Evolutionary conservation across 2,113 vertebrate species (phyloP).

Genomic region (Labeo catla): DNA sequence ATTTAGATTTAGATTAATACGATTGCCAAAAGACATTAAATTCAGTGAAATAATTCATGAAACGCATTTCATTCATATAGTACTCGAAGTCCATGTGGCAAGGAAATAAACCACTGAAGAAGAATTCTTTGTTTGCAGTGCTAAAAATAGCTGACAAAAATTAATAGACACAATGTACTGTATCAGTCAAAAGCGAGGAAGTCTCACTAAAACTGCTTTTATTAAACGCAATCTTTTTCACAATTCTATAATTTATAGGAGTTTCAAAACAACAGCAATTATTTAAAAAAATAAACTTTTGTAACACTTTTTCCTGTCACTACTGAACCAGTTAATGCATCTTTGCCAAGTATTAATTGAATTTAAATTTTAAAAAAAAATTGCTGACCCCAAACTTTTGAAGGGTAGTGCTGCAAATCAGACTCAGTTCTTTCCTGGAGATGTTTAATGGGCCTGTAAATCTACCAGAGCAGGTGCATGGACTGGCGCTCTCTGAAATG

Average conservation of each 20-base stretch:
- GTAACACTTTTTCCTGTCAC: neutral
- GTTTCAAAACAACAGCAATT: neutral
- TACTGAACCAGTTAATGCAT: neutral
- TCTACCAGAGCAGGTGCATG: neutral
- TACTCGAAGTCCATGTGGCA: neutral
- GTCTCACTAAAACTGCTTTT: no score
- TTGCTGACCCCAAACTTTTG: neutral
- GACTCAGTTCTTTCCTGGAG: neutral
- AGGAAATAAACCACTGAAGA: neutral
- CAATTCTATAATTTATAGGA: neutral
- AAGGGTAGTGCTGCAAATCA: conserved; percentile 8
- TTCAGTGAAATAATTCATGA: neutral
- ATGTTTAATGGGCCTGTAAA: conserved; percentile 21
- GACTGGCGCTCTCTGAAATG: neutral
- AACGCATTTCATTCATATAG: neutral
- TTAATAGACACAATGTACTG: neutral
- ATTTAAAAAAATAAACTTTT: neutral
- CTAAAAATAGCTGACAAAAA: neutral
- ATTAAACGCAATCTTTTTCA: neutral
- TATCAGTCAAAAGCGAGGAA: neutral
- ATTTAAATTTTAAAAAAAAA: neutral
- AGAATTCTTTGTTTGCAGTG: neutral
- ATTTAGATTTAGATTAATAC: neutral
- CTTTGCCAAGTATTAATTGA: neutral
- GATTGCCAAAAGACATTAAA: conserved; percentile 11